Percentiles rank a stretch among this genome's conserved stretches.
These are phyloP conservation scores for Arnoldichthys spilopterus DNA, from an alignment of 2,797 vertebrate species.

Conservation along the genomic window DNA sequence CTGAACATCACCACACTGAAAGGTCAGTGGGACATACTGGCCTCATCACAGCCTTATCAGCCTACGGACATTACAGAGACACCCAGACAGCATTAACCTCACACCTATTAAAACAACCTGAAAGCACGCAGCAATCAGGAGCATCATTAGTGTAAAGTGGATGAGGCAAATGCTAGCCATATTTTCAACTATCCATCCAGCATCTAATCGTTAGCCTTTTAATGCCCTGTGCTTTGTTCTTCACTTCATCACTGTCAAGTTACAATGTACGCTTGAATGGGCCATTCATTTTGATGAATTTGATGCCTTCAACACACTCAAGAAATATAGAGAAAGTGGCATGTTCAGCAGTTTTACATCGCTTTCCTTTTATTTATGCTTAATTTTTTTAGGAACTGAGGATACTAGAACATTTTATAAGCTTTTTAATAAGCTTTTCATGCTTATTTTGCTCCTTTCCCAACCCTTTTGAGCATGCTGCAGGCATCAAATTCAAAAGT, in stretches of 20 bases:
- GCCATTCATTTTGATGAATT: too few relatives aligned
- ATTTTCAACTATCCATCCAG: constrained; percentile 23
- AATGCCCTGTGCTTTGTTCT: not conserved
- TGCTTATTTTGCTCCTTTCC: too few relatives aligned
- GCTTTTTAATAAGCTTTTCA: too few relatives aligned
- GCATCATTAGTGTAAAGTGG: constrained; percentile 37
- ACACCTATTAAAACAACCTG: constrained; percentile 41
- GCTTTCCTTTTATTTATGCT: too few relatives aligned
- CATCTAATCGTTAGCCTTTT: constrained; percentile 5
- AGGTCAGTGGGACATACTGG: constrained; percentile 50
- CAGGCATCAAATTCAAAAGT: too few relatives aligned
- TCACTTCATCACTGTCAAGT: not conserved
- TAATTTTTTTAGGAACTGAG: too few relatives aligned
- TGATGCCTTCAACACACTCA: too few relatives aligned
- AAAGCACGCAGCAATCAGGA: constrained; percentile 32
- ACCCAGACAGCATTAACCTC: constrained; percentile 41
- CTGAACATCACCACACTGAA: constrained; percentile 51
- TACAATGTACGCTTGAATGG: not conserved
- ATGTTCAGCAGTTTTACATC: too few relatives aligned
- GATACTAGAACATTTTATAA: too few relatives aligned
- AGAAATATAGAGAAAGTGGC: too few relatives aligned
- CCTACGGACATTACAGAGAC: constrained; percentile 19
- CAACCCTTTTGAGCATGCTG: too few relatives aligned
- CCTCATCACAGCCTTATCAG: constrained; percentile 45
- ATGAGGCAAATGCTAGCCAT: constrained; percentile 25